Evolutionary conservation across 2,797 vertebrate species (phyloP), one percentile per base, ranked within the genome.

Genomic region (Adrianichthys oophorus): DNA sequence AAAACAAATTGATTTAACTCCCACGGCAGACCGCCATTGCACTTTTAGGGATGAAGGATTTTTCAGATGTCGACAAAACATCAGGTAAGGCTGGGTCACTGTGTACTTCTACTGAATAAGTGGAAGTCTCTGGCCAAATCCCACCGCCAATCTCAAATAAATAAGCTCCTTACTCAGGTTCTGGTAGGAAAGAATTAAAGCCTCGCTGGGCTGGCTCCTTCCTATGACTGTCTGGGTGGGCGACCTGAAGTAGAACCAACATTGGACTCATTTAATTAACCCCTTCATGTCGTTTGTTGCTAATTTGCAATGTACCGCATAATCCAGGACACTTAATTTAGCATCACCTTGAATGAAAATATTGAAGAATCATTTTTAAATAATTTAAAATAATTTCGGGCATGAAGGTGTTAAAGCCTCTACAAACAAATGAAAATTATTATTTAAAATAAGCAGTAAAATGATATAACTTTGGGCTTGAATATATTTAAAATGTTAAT

Each of bases 111-210:
- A 14, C 41, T 47, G 41, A 37, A 26, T 45, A 17, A 37, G 10
- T 37, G 10, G 32, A 45, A 49, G 49, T 55, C 42, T 43, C 46
- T n/a, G 47, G n/a, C 43, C 41, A 41, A 71, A 61, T 61, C 44
- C 42, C 44, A 43, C 29, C 41, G 45, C 18, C 44, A 57, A 32
- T 65, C 53, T 41, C 23, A 23, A 50, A 65, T 23, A 60, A 49
- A 51, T 15, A 51, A 40, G 37, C 24, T 43, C 47, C 48, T 43
- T 65, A 21, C 56, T 70, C 52, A 16, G 41, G 52, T 40, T 51
- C 56, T 56, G 52, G 40, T 41, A 46, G 50, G 41, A 59, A 21
- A 41, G 23, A 51, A 51, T 59, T 58, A 51, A 63, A 29, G 23
- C 55, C 55, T 51, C 23, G 41, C 24, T 55, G 18, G 51, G 32